Evolutionary conservation across 2,113 vertebrate species (phyloP).

Genomic region (Bos taurus): DNA sequence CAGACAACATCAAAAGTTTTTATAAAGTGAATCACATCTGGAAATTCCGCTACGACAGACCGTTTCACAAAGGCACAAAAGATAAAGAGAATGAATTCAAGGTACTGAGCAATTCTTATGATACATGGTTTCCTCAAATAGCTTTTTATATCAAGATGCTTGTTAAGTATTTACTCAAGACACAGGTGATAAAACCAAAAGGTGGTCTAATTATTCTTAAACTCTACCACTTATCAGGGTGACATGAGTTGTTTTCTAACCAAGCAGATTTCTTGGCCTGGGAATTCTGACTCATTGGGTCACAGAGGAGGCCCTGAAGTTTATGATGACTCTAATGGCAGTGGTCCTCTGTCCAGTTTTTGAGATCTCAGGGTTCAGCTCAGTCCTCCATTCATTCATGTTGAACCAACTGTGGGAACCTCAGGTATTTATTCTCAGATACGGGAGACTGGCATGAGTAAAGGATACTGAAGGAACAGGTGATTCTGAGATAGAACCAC

Average conservation of each 20-base stretch:
- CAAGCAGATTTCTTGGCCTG: not conserved
- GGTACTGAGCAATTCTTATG: slow-evolving; percentile 77
- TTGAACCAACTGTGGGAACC: not conserved
- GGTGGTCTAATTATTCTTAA: not conserved
- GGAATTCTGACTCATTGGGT: not conserved
- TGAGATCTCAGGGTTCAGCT: not conserved
- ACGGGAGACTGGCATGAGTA: not conserved
- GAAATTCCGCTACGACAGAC: slow-evolving; percentile 96
- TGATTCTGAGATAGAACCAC: not conserved
- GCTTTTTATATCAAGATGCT: not conserved
- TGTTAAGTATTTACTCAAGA: not conserved
- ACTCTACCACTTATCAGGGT: not conserved
- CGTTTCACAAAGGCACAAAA: slow-evolving; percentile 98
- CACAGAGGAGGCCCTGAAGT: not conserved
- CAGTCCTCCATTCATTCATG: not conserved
- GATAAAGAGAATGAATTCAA: slow-evolving; percentile 99
- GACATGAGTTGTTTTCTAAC: not conserved
- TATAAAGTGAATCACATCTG: slow-evolving; percentile 99
- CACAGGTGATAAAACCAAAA: not conserved
- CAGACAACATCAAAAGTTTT: slow-evolving; percentile 98
- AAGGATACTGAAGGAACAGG: not conserved
- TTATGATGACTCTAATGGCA: not conserved
- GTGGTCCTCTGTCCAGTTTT: not conserved
- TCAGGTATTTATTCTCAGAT: not conserved
- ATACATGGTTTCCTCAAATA: not conserved